Percentiles rank a stretch among this genome's conserved stretches.
phyloP scores from a whole-genome alignment of 1,140 invertebrate genomes.

The Drosophila funebris region DNA sequence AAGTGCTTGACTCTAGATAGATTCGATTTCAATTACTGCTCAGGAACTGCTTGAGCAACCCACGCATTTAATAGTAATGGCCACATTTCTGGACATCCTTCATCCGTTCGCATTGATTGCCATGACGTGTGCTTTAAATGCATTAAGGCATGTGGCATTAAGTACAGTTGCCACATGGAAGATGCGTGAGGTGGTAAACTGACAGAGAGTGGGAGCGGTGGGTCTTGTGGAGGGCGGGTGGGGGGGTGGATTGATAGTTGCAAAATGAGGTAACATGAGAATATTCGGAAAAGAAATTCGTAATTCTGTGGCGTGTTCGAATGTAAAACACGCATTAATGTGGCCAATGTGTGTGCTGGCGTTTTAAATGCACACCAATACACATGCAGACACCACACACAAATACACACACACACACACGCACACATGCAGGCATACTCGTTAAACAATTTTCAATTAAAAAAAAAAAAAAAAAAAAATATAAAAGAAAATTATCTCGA shows the following conservation, averaged over 20 bases:
- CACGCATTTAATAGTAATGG: background rate
- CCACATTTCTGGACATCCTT: slow-evolving; percentile 8
- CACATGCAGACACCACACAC: slow-evolving; percentile 6
- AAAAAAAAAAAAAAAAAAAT: slow-evolving; percentile 24
- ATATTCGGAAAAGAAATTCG: background rate
- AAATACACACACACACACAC: slow-evolving; percentile 10
- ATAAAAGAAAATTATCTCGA: slow-evolving; percentile 59
- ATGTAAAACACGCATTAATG: slow-evolving; percentile 74
- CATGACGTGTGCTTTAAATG: slow-evolving; percentile 36
- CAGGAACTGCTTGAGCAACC: background rate
- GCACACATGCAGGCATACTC: background rate
- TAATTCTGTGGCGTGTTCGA: slow-evolving; percentile 50
- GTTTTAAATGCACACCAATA: slow-evolving; percentile 7
- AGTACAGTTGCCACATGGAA: slow-evolving; percentile 22
- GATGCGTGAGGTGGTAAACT: background rate
- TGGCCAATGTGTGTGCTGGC: slow-evolving; percentile 52
- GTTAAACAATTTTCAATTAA: slow-evolving; percentile 66
- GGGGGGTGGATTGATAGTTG: background rate
- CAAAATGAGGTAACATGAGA: background rate
- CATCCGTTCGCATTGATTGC: slow-evolving; percentile 31
- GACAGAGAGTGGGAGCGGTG: too few relatives aligned
- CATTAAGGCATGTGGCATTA: slow-evolving; percentile 23
- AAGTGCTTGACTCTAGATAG: too few relatives aligned
- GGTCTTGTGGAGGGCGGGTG: background rate
- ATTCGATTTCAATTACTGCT: too few relatives aligned